Conservation (phyloP, 2,888 invertebrate genomes). For the Sympetrum striolatum region DNA sequence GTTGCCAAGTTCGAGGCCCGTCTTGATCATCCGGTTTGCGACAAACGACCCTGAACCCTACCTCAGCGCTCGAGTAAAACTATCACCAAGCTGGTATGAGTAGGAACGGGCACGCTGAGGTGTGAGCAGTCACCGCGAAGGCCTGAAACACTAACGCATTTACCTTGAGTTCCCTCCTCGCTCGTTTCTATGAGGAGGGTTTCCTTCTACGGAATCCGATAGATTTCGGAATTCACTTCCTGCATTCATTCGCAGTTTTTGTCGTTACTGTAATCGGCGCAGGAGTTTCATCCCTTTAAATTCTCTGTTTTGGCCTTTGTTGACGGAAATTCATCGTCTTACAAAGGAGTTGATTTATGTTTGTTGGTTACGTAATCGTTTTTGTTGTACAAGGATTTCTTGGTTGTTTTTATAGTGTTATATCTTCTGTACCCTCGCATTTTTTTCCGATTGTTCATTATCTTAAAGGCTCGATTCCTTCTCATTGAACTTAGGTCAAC, state of each 20-base stretch:
- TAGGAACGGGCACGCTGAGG: neutral
- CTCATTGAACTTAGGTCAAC: too few species aligned
- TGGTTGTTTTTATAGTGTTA: too few species aligned
- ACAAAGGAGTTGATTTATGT: too few species aligned
- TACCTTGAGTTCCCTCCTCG: neutral
- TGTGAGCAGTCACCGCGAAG: slow-evolving; percentile 11
- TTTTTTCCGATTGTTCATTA: too few species aligned
- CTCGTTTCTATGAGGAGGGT: neutral
- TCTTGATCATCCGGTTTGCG: neutral
- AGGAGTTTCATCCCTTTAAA: neutral
- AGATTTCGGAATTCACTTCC: neutral
- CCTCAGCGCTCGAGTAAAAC: neutral
- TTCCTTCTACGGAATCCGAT: neutral
- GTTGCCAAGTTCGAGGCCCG: neutral
- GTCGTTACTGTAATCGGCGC: neutral
- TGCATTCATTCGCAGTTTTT: neutral
- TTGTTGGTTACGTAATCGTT: too few species aligned
- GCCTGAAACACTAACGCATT: neutral
- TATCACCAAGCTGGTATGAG: neutral
- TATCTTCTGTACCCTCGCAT: too few species aligned
- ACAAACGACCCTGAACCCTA: neutral
- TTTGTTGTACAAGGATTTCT: too few species aligned
- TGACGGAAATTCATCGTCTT: too few species aligned
- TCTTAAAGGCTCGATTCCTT: too few species aligned
- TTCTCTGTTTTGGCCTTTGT: neutral